These are phyloP conservation scores for Choloepus hoffmanni DNA, from an alignment of 2,113 vertebrate species.

Conservation along the genomic window DNA sequence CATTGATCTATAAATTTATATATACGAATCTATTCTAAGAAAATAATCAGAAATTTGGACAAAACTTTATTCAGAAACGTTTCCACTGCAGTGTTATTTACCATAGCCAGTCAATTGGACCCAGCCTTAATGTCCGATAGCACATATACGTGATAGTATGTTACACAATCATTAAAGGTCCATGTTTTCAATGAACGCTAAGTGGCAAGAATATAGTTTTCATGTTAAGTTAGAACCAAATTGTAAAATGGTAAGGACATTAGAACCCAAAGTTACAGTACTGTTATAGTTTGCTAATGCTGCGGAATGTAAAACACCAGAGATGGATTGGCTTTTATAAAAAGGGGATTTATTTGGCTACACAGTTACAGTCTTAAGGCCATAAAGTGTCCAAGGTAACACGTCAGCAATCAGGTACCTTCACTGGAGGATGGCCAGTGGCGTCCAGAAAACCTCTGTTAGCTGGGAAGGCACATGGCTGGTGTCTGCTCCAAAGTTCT, in stretches of 20 bases:
- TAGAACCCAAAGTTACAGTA: neutral
- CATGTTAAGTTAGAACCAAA: neutral
- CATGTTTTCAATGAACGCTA: neutral
- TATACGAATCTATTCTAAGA: neutral
- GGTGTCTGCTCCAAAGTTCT: no score
- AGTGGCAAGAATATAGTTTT: neutral
- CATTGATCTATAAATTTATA: neutral
- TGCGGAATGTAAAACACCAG: no score
- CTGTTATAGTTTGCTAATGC: no score
- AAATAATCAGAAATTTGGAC: neutral
- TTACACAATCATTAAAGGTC: neutral
- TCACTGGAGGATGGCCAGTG: no score
- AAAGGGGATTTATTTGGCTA: no score
- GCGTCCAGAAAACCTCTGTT: no score
- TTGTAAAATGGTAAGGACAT: neutral
- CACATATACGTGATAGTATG: no score
- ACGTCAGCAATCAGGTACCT: no score
- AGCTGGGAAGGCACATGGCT: no score
- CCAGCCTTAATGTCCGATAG: neutral
- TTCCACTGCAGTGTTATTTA: neutral
- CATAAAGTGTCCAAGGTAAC: no score
- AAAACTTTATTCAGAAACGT: slow-evolving; percentile 40
- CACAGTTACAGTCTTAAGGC: no score
- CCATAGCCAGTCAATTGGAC: neutral
- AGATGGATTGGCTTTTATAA: no score